These are phyloP conservation scores for Callaeas wilsoni DNA, from an alignment of 2,113 vertebrate species.

Conservation along the genomic window DNA sequence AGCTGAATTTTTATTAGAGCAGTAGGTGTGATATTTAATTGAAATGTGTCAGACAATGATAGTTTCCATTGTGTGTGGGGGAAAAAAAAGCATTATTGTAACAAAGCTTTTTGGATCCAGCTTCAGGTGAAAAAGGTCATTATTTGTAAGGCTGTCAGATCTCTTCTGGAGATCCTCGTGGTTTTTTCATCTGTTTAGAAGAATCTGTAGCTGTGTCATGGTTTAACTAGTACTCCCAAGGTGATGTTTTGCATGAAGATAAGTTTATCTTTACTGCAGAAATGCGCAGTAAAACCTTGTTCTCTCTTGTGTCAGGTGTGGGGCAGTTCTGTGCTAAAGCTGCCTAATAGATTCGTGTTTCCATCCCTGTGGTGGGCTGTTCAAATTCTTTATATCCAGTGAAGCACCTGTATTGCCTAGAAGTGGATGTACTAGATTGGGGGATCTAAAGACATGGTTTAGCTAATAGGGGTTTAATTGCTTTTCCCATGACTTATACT, in stretches of 20 bases:
- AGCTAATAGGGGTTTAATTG: neutral
- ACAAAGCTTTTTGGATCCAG: neutral
- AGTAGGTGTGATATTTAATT: neutral
- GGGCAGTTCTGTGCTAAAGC: neutral
- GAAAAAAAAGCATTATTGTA: neutral
- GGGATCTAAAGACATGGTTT: neutral
- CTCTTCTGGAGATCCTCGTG: neutral
- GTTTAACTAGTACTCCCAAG: neutral
- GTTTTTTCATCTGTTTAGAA: neutral
- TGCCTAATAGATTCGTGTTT: neutral
- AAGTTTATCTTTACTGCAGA: neutral
- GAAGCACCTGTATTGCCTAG: neutral
- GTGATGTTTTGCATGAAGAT: neutral
- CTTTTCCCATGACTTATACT: neutral
- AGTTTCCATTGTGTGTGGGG: neutral
- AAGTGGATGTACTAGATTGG: neutral
- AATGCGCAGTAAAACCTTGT: neutral
- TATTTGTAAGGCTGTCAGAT: neutral
- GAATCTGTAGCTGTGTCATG: neutral
- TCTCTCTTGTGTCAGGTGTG: neutral
- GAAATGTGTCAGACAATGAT: neutral
- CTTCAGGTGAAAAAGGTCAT: neutral
- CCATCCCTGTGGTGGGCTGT: neutral
- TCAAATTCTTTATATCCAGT: neutral
- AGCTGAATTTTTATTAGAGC: slow-evolving; percentile 11